Percentiles rank a stretch among this genome's conserved stretches.
These are phyloP conservation scores for Diplazon laetatorius DNA, from an alignment of 2,888 invertebrate genomes.

Conservation along the genomic window DNA sequence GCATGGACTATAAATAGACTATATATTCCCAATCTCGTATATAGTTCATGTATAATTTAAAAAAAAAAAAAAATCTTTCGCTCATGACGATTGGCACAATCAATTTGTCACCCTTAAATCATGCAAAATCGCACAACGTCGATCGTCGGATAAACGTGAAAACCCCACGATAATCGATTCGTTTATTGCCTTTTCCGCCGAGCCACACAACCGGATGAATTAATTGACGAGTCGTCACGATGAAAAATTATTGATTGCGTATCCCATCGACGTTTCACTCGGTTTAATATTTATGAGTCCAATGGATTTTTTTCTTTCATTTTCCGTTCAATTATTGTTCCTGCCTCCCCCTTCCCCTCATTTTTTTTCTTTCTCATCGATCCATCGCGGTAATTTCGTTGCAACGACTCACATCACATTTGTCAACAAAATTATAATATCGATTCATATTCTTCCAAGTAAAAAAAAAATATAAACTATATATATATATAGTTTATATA, in stretches of 20 bases:
- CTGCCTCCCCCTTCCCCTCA: constrained; percentile 14
- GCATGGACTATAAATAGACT: too few species aligned
- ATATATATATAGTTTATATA: too few species aligned
- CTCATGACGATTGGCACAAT: background rate
- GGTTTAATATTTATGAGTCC: constrained; percentile 59
- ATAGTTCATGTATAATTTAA: too few species aligned
- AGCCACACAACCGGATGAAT: constrained; percentile 62
- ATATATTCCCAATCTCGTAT: too few species aligned
- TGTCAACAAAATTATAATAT: constrained; percentile 3
- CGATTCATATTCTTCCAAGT: constrained; percentile 24
- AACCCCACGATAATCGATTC: constrained; percentile 36
- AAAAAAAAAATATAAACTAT: background rate
- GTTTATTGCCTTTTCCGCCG: constrained; percentile 61
- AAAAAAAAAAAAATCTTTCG: background rate
- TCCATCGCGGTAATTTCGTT: constrained; percentile 23
- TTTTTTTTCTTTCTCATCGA: constrained; percentile 11
- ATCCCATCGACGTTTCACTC: constrained; percentile 46
- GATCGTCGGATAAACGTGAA: background rate
- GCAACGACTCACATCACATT: background rate
- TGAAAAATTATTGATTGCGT: constrained; percentile 62
- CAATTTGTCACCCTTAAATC: background rate
- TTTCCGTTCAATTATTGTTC: constrained; percentile 12
- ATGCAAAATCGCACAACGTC: background rate
- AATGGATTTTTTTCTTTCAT: constrained; percentile 30
- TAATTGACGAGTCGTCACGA: constrained; percentile 63